Conservation (phyloP, 1,140 invertebrate species). For the Myzus persicae region DNA sequence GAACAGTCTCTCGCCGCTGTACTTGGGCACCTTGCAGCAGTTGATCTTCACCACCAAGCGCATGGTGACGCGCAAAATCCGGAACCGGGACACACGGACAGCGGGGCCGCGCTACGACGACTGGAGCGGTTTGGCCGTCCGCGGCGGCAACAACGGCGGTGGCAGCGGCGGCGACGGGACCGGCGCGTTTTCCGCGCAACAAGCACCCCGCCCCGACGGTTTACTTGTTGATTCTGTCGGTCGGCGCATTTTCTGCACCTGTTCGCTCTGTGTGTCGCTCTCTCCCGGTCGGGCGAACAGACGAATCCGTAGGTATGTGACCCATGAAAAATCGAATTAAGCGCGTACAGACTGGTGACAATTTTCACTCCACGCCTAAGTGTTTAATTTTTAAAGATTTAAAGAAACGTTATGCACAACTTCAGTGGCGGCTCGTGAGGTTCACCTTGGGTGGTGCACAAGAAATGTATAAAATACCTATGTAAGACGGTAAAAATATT, state of each 20-base stretch:
- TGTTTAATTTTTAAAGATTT: no score
- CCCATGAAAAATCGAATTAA: no score
- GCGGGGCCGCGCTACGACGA: conserved; percentile 17
- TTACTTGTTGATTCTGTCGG: conserved; percentile 32
- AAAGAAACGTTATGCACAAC: no score
- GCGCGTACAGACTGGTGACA: no score
- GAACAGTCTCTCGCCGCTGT: conserved; percentile 71
- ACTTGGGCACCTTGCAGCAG: conserved; percentile 72
- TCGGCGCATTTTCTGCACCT: neutral
- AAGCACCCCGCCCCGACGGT: neutral
- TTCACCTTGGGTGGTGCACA: no score
- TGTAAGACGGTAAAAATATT: no score
- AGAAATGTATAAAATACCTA: no score
- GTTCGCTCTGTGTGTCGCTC: neutral
- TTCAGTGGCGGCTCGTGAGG: no score
- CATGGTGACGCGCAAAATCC: conserved; percentile 65
- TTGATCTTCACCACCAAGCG: conserved; percentile 71
- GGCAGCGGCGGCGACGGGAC: neutral
- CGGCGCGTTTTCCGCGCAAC: conserved; percentile 10
- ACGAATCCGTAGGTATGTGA: no score
- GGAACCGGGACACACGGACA: neutral
- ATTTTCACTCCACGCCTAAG: no score
- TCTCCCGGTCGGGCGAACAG: neutral
- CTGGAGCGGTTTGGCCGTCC: neutral
- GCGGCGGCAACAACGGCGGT: neutral